Conservation (phyloP, 2,888 invertebrate species). For the Drosophila seclusa region DNA sequence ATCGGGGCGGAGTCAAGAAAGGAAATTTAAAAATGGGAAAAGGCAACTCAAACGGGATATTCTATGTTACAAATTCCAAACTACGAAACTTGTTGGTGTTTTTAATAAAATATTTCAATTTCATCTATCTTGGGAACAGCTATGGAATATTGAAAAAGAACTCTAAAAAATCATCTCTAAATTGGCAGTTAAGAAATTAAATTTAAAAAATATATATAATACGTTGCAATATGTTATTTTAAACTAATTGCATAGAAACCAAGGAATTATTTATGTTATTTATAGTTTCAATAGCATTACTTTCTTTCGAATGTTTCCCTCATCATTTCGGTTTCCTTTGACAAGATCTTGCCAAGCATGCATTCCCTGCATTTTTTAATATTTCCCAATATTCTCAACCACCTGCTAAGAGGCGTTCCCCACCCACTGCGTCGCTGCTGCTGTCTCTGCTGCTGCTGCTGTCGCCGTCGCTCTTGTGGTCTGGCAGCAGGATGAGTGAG, state of each 20-base stretch:
- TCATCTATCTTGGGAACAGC: not conserved
- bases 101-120: not conserved
- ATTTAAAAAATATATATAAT: not conserved
- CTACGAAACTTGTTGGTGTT: not conserved
- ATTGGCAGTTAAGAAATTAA: not conserved
- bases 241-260: not conserved
- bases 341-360: slow-evolving; percentile 22
- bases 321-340: not conserved
- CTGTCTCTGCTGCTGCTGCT: slow-evolving; percentile 20
- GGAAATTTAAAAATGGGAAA: slow-evolving; percentile 28
- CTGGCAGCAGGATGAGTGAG: not conserved
- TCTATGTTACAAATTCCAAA: not conserved
- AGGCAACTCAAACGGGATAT: not conserved
- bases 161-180: not conserved
- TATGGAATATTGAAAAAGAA: rapidly evolving
- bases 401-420: slow-evolving; percentile 47
- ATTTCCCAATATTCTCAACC: slow-evolving; percentile 31
- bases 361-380: not conserved
- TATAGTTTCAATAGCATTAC: not conserved
- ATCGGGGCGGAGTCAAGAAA: slow-evolving; percentile 48
- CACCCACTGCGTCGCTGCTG: slow-evolving; percentile 40
- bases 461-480: slow-evolving; percentile 32
- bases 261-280: not conserved
- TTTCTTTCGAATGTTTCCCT: not conserved
- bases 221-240: not conserved